Evolutionary conservation across 1,140 invertebrate species (phyloP).

Genomic region (Muscidifurax raptorellus): DNA sequence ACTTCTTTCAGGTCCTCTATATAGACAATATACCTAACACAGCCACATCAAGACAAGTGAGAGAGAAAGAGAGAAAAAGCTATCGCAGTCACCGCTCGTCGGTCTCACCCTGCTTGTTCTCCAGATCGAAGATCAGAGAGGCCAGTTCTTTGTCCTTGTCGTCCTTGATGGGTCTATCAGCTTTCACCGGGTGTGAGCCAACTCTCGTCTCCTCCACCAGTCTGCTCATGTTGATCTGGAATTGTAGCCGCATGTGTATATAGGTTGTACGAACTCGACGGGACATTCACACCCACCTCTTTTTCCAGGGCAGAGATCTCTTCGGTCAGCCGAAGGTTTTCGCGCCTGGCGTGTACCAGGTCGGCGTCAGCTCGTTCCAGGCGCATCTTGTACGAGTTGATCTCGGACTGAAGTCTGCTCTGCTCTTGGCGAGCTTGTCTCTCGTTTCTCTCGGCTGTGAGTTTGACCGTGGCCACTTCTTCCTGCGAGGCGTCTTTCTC

Average conservation of each 20-base stretch:
- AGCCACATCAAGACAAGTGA: constrained; percentile 58
- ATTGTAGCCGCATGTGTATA: background rate
- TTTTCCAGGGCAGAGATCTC: constrained; percentile 86
- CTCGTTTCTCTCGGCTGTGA: constrained; percentile 81
- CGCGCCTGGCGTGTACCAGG: constrained; percentile 83
- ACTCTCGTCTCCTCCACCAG: constrained; percentile 61
- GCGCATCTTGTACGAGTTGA: constrained; percentile 85
- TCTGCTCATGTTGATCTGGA: constrained; percentile 73
- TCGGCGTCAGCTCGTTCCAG: constrained; percentile 87
- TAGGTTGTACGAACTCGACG: no score
- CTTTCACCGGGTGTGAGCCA: constrained; percentile 19
- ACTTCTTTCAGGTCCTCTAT: constrained; percentile 4
- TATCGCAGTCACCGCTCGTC: background rate
- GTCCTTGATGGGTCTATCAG: constrained; percentile 73
- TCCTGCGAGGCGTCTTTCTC: constrained; percentile 86
- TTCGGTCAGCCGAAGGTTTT: constrained; percentile 84
- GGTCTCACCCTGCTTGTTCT: constrained; percentile 85
- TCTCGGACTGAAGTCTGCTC: constrained; percentile 84
- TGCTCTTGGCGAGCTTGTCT: constrained; percentile 84
- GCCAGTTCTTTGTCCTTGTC: constrained; percentile 82
- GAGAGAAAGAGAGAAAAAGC: background rate
- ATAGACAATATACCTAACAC: constrained; percentile 72
- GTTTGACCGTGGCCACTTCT: constrained; percentile 80
- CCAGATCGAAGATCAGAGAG: constrained; percentile 84
- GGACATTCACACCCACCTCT: constrained; percentile 77